Evolutionary conservation across 2,888 invertebrate species (phyloP).

Genomic region (Noctua pronuba): DNA sequence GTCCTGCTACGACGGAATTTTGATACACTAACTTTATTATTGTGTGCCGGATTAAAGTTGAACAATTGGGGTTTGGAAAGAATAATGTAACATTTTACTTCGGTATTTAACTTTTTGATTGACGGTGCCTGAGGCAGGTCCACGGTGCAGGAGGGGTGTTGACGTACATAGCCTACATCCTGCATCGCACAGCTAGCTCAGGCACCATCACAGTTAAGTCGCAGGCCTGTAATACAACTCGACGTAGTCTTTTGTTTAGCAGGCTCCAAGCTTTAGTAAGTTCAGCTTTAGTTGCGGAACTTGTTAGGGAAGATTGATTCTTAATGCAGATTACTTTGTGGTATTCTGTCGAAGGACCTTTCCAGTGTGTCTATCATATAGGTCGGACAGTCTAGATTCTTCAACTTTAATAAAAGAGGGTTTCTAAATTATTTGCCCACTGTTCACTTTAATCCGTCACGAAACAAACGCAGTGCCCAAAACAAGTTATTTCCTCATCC

Average conservation of each 20-base stretch:
- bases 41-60: constrained; percentile 50
- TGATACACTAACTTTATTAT: constrained; percentile 32
- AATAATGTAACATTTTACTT: background rate
- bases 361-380: background rate
- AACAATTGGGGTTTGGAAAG: background rate
- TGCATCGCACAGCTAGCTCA: background rate
- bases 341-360: background rate
- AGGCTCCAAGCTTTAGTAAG: background rate
- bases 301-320: background rate
- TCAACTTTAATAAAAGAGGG: background rate
- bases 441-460: constrained; percentile 44
- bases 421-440: background rate
- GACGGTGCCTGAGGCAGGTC: background rate
- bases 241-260: background rate
- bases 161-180: background rate
- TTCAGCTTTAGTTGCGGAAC: background rate
- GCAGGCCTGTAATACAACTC: background rate
- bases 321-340: background rate
- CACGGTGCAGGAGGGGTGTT: background rate
- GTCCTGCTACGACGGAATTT: constrained; percentile 68
- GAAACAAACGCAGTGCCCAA: constrained; percentile 60
- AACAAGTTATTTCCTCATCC: constrained; percentile 57
- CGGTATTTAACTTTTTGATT: background rate
- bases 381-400: background rate
- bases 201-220: background rate